Base-by-base conservation (phyloP, 92 coral and sea anemone genomes). In the Pocillopora meandrina region DNA sequence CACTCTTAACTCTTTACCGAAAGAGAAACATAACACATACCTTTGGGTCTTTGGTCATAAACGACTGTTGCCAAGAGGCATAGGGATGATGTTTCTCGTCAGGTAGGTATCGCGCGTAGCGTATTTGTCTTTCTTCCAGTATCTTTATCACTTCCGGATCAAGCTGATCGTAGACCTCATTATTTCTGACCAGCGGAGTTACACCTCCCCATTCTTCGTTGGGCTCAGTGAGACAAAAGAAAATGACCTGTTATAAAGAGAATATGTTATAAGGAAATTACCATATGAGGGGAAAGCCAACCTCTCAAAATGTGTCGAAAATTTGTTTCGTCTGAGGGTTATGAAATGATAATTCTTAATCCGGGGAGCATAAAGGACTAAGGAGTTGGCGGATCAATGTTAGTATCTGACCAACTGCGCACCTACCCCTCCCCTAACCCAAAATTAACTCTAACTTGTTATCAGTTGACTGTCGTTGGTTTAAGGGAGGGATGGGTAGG, bases 11-110 rank as follows among this genome's bases (percentile, higher is more conserved):
- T 42, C 52, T 42, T 42, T 42, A 42, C 52, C 52, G 4, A 42
- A 7, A 42, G 52, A 42, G 8, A 42, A 42, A 42, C 5, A 47
- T 5, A 9, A 15, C 23, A 5, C 87, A 16, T 52, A 94, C 98
- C 96, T 76, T 78, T 17, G 21, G 85, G 56, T 89, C 91, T 8
- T 70, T 61, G 12, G 95, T 95, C 88, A 81, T 72, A 61, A 95
- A 95, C 7, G 94, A 92, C 79, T 89, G 91, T 73, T 95, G 98
- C 98, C 98, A 95, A 0, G 97, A 93, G 3, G 89, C 81, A 18
- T 93, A 93, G 16, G 86, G 88, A 49, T 87, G 66, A 34, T 82
- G 91, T 16, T 79, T 86, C 68, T 83, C 91, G 56, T 90, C 87
- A 10, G 91, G 84, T 10, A 95, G 77, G 59, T 89, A 95, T 18